Evolutionary conservation across 2,797 vertebrate genomes (phyloP), one percentile per base, ranked within the genome.

Genomic region (Manis pentadactyla): DNA sequence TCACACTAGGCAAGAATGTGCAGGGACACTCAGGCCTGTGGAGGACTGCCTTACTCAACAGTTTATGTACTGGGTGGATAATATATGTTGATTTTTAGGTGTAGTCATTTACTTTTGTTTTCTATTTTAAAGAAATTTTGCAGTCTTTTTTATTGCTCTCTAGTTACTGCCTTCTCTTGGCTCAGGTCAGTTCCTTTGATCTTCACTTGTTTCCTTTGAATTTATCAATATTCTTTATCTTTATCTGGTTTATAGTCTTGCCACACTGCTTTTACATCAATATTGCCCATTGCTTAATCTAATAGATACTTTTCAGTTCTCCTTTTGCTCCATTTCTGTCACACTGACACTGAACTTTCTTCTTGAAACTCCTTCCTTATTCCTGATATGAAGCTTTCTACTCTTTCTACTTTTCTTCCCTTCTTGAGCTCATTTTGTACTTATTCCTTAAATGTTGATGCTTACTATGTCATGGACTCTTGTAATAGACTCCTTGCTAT

Each of bases 221-320:
- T 61, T 93, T 94, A 87, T 23, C 63, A 83, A 2, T 75, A 57
- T 86, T 69, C 63, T 92, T 90, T 86, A 87, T 92, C 71, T 94
- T 90, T 86, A 87, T 92, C 71, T 94, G 87, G 31, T 66, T 92
- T 95, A 34, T 74, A n/a, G 75, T 96, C 42, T 94, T 75, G 91
- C 51, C 57, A 53, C 18, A 53, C 5, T 27, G 51, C 78, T 77
- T 92, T 95, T 78, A 92, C 18, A 77, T 93, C 71, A 51, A 2
- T 23, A 7, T 93, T 84, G 69, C 34, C 29, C 5, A 31, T 86
- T 96, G 59, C 66, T 90, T 96, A 94, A 95, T 95, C 61, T 74
- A 49, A 3, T 87, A 74, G 37, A 29, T 96, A 78, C 29, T 77
- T 94, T 92, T 84, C 61, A 37, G 21, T 91, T 93, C 49, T 93